These are phyloP conservation scores for Yponomeuta plumbellus DNA, from an alignment of 2,888 invertebrate genomes.

Conservation along the genomic window DNA sequence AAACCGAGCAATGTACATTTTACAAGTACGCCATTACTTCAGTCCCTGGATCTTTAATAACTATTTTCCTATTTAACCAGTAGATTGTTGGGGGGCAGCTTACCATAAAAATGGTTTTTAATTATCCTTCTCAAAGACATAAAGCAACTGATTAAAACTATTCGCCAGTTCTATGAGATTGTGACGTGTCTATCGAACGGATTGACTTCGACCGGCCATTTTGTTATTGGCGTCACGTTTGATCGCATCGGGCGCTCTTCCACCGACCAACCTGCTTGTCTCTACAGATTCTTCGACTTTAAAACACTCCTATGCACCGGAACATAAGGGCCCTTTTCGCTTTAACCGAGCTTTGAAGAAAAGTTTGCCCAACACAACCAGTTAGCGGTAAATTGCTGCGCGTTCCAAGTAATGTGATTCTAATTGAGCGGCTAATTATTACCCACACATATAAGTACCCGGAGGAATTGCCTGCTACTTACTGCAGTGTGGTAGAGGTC, in stretches of 20 bases:
- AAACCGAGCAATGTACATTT: not conserved
- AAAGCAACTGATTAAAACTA: too few relatives aligned
- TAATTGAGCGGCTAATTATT: conserved; percentile 73
- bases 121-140: too few relatives aligned
- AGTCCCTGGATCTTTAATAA: not conserved
- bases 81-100: too few relatives aligned
- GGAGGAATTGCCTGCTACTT: conserved; percentile 8
- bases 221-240: conserved; percentile 58
- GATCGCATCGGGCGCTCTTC: conserved; percentile 45
- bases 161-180: not conserved
- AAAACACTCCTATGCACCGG: not conserved
- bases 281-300: not conserved
- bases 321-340: not conserved
- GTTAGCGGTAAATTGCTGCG: conserved; percentile 61
- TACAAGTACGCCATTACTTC: not conserved
- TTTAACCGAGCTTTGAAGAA: not conserved
- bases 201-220: conserved; percentile 40
- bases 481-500: not conserved
- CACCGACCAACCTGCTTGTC: conserved; percentile 27
- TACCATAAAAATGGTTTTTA: too few relatives aligned
- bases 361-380: conserved; percentile 25
- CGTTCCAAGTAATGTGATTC: conserved; percentile 70
- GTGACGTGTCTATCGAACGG: conserved; percentile 11
- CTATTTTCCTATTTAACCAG: too few relatives aligned
- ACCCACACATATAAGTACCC: conserved; percentile 24